Percentiles rank a stretch among this genome's conserved stretches.
These are phyloP conservation scores for Pangasius sanitwongsei DNA, from an alignment of 2,797 vertebrate genomes.

Conservation along the genomic window DNA sequence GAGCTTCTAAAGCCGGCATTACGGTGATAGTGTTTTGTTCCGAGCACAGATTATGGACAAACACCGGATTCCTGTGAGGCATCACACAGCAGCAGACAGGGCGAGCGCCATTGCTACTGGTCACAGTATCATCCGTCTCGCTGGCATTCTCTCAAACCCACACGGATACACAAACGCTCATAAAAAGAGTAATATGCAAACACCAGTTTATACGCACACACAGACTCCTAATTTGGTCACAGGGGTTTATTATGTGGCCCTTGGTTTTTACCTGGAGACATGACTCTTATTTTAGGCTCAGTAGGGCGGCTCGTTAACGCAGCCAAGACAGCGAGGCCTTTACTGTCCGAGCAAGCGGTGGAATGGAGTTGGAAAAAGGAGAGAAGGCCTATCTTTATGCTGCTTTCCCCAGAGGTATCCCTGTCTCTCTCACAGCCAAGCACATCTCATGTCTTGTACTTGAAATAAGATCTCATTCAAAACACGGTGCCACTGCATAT, in stretches of 20 bases:
- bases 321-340: conserved; percentile 45
- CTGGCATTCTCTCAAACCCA: conserved; percentile 37
- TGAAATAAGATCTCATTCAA: conserved; percentile 7
- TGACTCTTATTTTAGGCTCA: conserved; percentile 56
- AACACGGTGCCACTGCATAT: not conserved
- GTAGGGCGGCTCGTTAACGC: conserved; percentile 52
- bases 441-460: conserved; percentile 1
- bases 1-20: not conserved
- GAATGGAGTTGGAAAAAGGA: conserved; percentile 9
- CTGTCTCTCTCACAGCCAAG: conserved; percentile 29
- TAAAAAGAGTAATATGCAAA: conserved; percentile 26
- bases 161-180: conserved; percentile 9
- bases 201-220: conserved; percentile 12
- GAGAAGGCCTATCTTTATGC: conserved; percentile 41
- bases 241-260: conserved; percentile 51
- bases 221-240: conserved; percentile 51
- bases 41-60: conserved; percentile 15
- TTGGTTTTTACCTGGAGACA: conserved; percentile 52
- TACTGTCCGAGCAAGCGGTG: conserved; percentile 46
- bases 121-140: conserved; percentile 12
- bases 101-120: not conserved
- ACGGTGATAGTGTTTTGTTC: not conserved
- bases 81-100: not conserved
- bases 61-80: conserved; percentile 6
- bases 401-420: conserved; percentile 42